These are phyloP conservation scores for Procambarus virginalis DNA, from an alignment of 1,140 invertebrate species.

Conservation along the genomic window DNA sequence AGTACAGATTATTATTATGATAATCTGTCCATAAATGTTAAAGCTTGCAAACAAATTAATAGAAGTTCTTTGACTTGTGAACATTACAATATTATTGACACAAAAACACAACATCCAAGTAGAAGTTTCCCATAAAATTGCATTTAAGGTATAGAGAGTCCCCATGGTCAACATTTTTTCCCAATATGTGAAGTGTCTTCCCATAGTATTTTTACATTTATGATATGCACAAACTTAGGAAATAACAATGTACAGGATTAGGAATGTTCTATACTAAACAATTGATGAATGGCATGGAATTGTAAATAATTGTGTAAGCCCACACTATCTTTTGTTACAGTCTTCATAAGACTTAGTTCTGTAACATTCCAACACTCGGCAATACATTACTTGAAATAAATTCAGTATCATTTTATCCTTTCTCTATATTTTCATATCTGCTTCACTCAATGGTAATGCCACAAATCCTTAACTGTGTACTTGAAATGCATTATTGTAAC, in stretches of 20 bases:
- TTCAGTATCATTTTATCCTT: neutral
- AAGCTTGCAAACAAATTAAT: neutral
- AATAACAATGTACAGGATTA: neutral
- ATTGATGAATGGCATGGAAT: neutral
- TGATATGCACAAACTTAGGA: neutral
- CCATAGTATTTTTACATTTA: constrained; percentile 4
- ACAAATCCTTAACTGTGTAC: too few relatives aligned
- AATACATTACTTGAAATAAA: neutral
- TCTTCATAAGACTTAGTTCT: constrained; percentile 12
- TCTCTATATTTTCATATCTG: too few relatives aligned
- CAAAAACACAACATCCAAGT: neutral
- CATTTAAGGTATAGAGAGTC: neutral
- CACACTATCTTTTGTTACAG: neutral
- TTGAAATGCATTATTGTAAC: too few relatives aligned
- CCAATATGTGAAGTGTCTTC: constrained; percentile 2
- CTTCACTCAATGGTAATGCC: neutral
- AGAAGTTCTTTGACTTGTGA: neutral
- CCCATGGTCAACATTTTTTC: neutral
- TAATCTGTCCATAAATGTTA: neutral
- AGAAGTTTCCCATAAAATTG: neutral
- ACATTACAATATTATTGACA: too few relatives aligned
- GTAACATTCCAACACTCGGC: constrained; percentile 10
- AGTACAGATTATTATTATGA: neutral
- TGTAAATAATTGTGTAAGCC: neutral
- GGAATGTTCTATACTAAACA: neutral